Percentiles rank a stretch among this genome's conserved stretches.
Evolutionary conservation across 2,113 vertebrate genomes (phyloP).

Genomic region (Sigmodon hispidus): DNA sequence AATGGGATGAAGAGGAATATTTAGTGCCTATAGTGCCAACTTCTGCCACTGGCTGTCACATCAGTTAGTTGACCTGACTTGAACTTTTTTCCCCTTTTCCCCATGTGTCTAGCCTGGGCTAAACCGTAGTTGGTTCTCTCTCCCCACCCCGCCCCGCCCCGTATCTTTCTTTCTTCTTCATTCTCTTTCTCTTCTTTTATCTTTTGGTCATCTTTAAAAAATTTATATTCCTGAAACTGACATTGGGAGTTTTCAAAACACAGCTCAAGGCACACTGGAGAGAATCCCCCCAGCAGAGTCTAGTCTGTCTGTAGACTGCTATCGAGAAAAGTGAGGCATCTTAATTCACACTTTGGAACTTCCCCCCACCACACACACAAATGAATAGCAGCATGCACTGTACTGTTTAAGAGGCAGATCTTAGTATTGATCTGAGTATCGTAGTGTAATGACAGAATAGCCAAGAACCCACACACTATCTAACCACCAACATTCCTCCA

Average conservation of each 20-base stretch:
- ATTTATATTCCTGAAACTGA: neutral
- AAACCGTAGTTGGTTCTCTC: neutral
- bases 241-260: neutral
- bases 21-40: neutral
- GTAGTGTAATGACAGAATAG: neutral
- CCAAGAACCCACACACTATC: neutral
- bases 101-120: neutral
- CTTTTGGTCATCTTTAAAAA: neutral
- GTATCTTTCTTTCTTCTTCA: neutral
- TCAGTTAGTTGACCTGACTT: neutral
- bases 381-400: neutral
- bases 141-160: too few species aligned
- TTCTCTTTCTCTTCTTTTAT: neutral
- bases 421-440: neutral
- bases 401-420: accelerated
- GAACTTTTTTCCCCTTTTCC: neutral
- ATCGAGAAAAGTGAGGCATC: neutral
- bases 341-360: neutral
- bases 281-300: neutral
- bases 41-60: neutral
- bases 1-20: neutral
- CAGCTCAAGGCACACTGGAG: too few species aligned
- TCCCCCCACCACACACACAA: too few species aligned
- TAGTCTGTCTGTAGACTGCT: neutral
- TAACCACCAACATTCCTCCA: neutral